Conservation (phyloP, 1,140 invertebrate genomes). For the Listronotus oregonensis region DNA sequence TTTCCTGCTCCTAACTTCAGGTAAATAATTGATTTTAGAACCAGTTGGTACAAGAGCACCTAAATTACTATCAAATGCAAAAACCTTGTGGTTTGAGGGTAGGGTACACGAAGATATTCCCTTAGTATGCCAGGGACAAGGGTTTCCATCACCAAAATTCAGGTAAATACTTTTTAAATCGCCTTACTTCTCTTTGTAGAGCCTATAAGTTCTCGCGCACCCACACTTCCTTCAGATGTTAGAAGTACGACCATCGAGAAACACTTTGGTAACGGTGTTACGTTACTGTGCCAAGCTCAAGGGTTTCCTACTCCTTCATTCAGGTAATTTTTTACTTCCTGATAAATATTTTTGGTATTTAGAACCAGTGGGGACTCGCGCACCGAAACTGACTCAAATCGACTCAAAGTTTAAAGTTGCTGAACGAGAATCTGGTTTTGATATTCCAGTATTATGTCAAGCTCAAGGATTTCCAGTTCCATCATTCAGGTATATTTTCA, state of each 20-base stretch:
- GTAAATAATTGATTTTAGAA: conserved; percentile 60
- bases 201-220: conserved; percentile 60
- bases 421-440: conserved; percentile 44
- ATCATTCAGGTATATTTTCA: conserved; percentile 56
- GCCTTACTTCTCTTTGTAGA: conserved; percentile 54
- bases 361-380: conserved; percentile 75
- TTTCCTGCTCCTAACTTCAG: too few species aligned
- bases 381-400: conserved; percentile 66
- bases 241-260: conserved; percentile 58
- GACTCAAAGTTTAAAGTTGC: conserved; percentile 66
- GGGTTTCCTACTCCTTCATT: conserved; percentile 68
- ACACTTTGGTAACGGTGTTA: conserved; percentile 56
- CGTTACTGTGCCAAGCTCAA: conserved; percentile 74
- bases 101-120: conserved; percentile 57
- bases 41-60: conserved; percentile 73
- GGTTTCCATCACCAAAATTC: conserved; percentile 60
- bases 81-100: conserved; percentile 63
- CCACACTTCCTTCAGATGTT: conserved; percentile 56
- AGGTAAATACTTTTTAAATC: conserved; percentile 50
- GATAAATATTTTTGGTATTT: conserved; percentile 7
- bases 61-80: conserved; percentile 66
- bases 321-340: conserved; percentile 34
- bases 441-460: conserved; percentile 61
- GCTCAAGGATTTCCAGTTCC: conserved; percentile 62
- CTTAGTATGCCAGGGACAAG: conserved; percentile 69